Percentiles rank a stretch among this genome's conserved stretches.
phyloP scores from a whole-genome alignment of 2,888 invertebrate species.

The Sepiola atlantica region DNA sequence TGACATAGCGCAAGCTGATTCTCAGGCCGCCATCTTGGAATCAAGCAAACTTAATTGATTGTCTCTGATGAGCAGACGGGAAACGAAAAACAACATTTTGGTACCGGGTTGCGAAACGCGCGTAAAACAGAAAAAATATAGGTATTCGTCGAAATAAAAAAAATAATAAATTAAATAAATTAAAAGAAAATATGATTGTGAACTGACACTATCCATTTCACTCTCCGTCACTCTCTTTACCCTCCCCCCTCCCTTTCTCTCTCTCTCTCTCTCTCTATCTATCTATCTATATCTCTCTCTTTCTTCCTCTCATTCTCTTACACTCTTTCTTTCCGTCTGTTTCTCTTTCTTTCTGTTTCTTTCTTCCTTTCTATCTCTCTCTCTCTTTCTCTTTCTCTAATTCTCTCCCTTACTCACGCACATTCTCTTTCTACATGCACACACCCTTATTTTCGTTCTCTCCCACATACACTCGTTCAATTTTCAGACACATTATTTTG shows the following conservation, averaged over 20 bases:
- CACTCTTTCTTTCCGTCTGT: neutral
- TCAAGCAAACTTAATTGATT: no score
- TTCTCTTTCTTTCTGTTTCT: neutral
- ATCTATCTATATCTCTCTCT: neutral
- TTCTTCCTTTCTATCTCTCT: neutral
- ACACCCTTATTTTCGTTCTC: neutral
- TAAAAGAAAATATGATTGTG: no score
- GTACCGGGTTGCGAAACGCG: no score
- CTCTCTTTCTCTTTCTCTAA: neutral
- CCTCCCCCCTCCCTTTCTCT: neutral
- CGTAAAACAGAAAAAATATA: no score
- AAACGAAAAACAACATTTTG: no score
- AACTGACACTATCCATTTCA: neutral
- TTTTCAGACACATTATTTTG: no score
- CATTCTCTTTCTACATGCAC: neutral
- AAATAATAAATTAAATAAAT: no score
- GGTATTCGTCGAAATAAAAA: no score
- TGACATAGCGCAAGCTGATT: no score
- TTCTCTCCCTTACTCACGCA: neutral
- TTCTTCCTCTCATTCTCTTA: neutral
- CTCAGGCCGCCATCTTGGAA: no score
- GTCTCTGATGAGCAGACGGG: no score
- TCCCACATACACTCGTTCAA: neutral
- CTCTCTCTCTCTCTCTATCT: neutral
- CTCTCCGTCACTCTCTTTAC: neutral